Evolutionary conservation across 2,113 vertebrate genomes (phyloP), one percentile per base, ranked within the genome.

Genomic region (Callospermophilus lateralis): DNA sequence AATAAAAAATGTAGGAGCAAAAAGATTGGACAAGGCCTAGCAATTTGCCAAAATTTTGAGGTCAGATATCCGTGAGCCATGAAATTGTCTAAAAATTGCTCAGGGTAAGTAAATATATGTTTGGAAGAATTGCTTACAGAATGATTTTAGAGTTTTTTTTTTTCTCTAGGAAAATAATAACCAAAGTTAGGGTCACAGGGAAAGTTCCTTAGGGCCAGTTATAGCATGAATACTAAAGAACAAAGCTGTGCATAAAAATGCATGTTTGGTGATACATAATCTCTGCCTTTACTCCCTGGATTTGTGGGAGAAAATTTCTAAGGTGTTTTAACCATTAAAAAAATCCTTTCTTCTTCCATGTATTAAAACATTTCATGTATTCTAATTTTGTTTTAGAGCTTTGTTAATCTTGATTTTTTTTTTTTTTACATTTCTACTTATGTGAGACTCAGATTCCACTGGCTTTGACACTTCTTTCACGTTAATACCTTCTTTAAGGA

Each of bases 61-160:
- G 92, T 95, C 84, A 91, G 89, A 84, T 96, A 24, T 90, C 68
- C 61, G 96, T 3, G 24, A 95, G 67, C 53, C 76, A 90, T 94
- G 80, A 96, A 95, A 94, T 90, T 81, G 63, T 93, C 89, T 95
- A 96, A 97, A 95, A 95, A 30, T 94, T 94, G 58, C 24, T 89
- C 51, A 39, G 51, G 65, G 53, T 95, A 96, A 96, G 96, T 94
- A 92, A 84, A 92, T 84, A 58, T 74, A 24, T 97, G 58, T 84
- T 93, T 95, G 70, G n/a, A 94, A 94, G 39, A 77, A 91, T 67
- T 90, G 65, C 67, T 91, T 89, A 91, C 34, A 94, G 63, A 84
- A 67, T 93, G n/a, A 73, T 55, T 78, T 89, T 93, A 90, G 42
- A 95, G 48, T 11, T 48, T 34, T 37, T 65, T 77, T 22, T 63